Base-by-base conservation (phyloP, 1,140 invertebrate species). In the Dendroctonus valens region DNA sequence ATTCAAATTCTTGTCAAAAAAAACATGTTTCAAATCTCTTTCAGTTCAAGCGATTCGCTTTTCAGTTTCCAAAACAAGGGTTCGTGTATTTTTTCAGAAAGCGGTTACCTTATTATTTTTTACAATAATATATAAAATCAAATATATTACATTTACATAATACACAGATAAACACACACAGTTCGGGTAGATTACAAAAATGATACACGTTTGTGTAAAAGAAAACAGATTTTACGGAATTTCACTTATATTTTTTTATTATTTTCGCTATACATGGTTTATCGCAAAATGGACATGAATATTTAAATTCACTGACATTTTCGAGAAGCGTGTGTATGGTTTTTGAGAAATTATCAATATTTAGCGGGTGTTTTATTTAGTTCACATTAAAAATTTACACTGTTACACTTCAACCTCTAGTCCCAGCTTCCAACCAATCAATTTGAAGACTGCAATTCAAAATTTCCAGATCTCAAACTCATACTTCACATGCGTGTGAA, bases 81-180 rank as follows among this genome's bases (percentile, higher is more conserved):
- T 72, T 72, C 42, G 59, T 67, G 60, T 69, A 68, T 68, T 67
- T 65, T 69, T 72, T 64, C 52, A 67, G 49, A 59, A 67, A 68
- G 14, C 6, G 69, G 59, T 71, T 68, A 64, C 60, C 52, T 72
- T 72, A 69, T 65, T 65, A 69, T 73, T 69, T 59, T 72, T 73
- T 72, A 73, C 70, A 73, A 73, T 72, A 73, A 73, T 70, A 70
- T 71, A 69, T 70, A 72, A 60, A 69, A 67, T 55, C 44, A 68
- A 59, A 62, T 62, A 62, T 62, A 59, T 71, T 66, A 68, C 69
- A 71, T 65, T 67, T 59, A 63, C 55, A 65, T 64, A 42, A 51
- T 40, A 67, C 66, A 65, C 51, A 63, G 51, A 54, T 41, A 69
- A 70, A 69, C 42, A 70, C 50, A 65, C 59, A 67, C 55, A 52